Evolutionary conservation across 2,797 vertebrate genomes (phyloP).

Genomic region (Argyrosomus regius): DNA sequence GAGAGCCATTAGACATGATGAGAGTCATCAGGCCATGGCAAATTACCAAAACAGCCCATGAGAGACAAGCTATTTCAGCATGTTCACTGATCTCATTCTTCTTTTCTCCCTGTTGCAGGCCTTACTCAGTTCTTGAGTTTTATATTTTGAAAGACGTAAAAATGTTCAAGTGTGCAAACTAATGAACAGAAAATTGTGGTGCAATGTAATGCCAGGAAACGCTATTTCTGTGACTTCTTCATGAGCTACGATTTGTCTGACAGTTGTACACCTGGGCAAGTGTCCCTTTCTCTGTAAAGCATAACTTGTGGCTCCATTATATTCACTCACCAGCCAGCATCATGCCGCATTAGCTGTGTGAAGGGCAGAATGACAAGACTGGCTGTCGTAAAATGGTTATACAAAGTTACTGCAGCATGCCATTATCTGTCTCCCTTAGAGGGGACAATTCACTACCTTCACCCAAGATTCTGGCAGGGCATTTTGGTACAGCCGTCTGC

Average conservation of each 20-base stretch:
- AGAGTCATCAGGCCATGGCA: slow-evolving; percentile 18
- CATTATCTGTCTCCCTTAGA: slow-evolving; percentile 45
- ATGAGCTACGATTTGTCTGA: slow-evolving; percentile 31
- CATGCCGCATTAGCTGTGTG: slow-evolving; percentile 64
- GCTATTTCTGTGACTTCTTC: slow-evolving; percentile 34
- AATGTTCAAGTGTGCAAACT: not conserved
- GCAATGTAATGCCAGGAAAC: slow-evolving; percentile 8
- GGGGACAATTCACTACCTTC: slow-evolving; percentile 33
- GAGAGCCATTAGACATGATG: slow-evolving; percentile 25
- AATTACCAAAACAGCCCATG: slow-evolving; percentile 29
- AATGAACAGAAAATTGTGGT: slow-evolving; percentile 7
- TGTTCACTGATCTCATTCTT: slow-evolving; percentile 16
- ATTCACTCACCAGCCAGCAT: slow-evolving; percentile 36
- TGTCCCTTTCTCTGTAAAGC: slow-evolving; percentile 48
- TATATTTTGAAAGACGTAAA: slow-evolving; percentile 25
- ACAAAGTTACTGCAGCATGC: slow-evolving; percentile 59
- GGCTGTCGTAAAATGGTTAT: slow-evolving; percentile 54
- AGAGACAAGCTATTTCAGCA: slow-evolving; percentile 20
- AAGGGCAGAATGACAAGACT: slow-evolving; percentile 60
- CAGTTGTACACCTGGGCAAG: slow-evolving; percentile 56
- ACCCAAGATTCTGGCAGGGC: slow-evolving; percentile 1
- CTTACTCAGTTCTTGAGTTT: slow-evolving; percentile 1
- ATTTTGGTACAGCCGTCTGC: slow-evolving; percentile 19
- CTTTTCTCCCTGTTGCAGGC: not conserved
- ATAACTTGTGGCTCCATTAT: slow-evolving; percentile 60